Evolutionary conservation across 2,797 vertebrate genomes (phyloP), one percentile per base, ranked within the genome.

Genomic region (Myotis myotis): DNA sequence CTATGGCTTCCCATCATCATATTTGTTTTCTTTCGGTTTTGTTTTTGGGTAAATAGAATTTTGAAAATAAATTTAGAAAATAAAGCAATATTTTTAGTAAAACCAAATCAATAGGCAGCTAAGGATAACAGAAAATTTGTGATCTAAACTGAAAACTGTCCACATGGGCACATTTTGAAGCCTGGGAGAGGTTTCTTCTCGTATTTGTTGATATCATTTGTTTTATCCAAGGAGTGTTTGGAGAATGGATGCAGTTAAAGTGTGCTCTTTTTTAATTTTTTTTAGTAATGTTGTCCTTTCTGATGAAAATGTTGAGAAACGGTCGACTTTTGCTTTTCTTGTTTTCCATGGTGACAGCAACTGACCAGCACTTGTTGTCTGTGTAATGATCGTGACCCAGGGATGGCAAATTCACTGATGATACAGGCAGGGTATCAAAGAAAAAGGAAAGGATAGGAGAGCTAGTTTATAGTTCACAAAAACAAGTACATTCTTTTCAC

Each of bases 51-150:
- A 78, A 86, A 70, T 41, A 85, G 57, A 94, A 88, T 89, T 97
- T 93, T 49, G 85, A 93, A 96, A 96, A 91, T 91, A 94, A 71
- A 19, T 87, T 91, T 92, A 57, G 76, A 87, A 96, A 96, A 53
- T 44, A 76, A 94, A 88, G 23, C 33, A 84, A 70, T 94, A 79
- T 47, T 96, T 95, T 93, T 64, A 82, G 86, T 47, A 81, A 94
- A 96, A 84, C 30, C 22, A 92, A 93, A 84, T 94, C 71, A 92
- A 74, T 85, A 72, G 57, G 19, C 38, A 84, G 80, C 62, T 89
- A 92, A 93, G n/a, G 62, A 68, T 55, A 83, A 66, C 30, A 88
- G 87, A 94, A 93, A 62, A 74, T 78, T 92, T 90, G 94, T 95
- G 92, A 91, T 81, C 89, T 66, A 70, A 95, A 85, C 90, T 66